These are phyloP conservation scores for Temnothorax unifasciatus DNA, from an alignment of 2,888 invertebrate genomes.

Conservation along the genomic window DNA sequence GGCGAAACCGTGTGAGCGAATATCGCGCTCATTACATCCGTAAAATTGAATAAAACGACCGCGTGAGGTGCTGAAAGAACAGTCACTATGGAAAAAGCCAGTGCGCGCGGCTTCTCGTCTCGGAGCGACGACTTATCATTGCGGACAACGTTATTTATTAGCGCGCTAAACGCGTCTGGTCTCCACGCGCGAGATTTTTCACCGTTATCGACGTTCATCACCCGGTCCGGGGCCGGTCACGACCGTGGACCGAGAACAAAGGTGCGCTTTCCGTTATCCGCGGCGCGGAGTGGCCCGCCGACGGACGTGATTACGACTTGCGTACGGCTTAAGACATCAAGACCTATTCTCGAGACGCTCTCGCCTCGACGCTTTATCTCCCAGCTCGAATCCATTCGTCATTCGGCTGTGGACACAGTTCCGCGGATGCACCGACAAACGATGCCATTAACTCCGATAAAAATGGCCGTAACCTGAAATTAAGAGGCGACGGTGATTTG, in stretches of 20 bases:
- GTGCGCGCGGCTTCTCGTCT: not conserved
- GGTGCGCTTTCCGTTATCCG: constrained; percentile 67
- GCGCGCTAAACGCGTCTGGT: constrained; percentile 57
- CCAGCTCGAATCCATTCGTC: constrained; percentile 68
- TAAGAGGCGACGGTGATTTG: constrained; percentile 44
- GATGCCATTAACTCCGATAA: constrained; percentile 57
- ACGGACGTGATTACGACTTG: constrained; percentile 57
- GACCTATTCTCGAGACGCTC: constrained; percentile 52
- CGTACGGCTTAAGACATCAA: constrained; percentile 64
- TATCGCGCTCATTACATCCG: constrained; percentile 8
- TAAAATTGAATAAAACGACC: constrained; percentile 15
- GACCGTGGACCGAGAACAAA: constrained; percentile 58
- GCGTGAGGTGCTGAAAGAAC: not conserved
- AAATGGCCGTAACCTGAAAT: constrained; percentile 55
- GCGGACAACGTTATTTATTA: constrained; percentile 58
- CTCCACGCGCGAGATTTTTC: constrained; percentile 40
- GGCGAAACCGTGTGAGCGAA: not conserved
- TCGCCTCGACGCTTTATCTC: constrained; percentile 59
- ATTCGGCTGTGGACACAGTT: constrained; percentile 56
- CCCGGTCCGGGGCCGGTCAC: constrained; percentile 47
- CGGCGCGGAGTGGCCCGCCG: constrained; percentile 29
- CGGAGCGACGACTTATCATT: constrained; percentile 34
- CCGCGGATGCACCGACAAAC: constrained; percentile 56
- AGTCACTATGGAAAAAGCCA: not conserved
- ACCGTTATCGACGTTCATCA: constrained; percentile 46